phyloP scores from a whole-genome alignment of 2,113 vertebrate species.

The Terrapene triunguis region DNA sequence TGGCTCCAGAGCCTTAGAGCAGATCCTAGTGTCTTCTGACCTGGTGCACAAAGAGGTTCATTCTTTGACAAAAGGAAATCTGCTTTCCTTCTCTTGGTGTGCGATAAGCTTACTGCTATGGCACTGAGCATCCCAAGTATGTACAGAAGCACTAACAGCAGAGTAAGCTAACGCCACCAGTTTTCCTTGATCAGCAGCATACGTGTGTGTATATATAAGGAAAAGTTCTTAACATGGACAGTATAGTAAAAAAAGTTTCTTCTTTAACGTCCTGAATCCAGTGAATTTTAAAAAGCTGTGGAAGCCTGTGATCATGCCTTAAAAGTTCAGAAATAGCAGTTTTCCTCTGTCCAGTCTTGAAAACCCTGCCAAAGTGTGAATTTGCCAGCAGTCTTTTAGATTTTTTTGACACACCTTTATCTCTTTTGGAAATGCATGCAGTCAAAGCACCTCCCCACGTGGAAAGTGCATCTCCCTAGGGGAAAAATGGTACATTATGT shows the following conservation, averaged over 20 bases:
- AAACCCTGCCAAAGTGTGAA: not conserved
- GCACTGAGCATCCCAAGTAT: not conserved
- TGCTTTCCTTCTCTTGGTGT: not conserved
- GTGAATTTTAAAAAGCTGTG: not conserved
- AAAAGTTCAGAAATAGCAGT: not conserved
- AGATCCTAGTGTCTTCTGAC: not conserved
- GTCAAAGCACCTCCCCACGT: not conserved
- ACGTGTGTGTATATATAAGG: not conserved
- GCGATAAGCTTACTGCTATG: not conserved
- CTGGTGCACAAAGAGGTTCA: not conserved
- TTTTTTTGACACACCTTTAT: not conserved
- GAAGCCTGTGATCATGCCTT: not conserved
- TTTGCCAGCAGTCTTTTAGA: not conserved
- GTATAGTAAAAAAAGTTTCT: not conserved
- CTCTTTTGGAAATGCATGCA: not conserved
- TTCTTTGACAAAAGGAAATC: not conserved
- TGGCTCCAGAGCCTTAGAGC: not conserved
- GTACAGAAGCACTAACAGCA: not conserved
- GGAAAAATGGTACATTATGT: not conserved
- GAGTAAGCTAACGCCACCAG: not conserved
- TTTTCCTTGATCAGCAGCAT: not conserved
- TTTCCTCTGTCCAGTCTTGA: not conserved
- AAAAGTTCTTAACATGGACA: fast-evolving
- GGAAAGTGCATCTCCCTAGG: fast-evolving
- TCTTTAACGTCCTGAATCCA: not conserved